These are phyloP conservation scores for Homarus americanus DNA, from an alignment of 1,140 invertebrate species.

Conservation along the genomic window DNA sequence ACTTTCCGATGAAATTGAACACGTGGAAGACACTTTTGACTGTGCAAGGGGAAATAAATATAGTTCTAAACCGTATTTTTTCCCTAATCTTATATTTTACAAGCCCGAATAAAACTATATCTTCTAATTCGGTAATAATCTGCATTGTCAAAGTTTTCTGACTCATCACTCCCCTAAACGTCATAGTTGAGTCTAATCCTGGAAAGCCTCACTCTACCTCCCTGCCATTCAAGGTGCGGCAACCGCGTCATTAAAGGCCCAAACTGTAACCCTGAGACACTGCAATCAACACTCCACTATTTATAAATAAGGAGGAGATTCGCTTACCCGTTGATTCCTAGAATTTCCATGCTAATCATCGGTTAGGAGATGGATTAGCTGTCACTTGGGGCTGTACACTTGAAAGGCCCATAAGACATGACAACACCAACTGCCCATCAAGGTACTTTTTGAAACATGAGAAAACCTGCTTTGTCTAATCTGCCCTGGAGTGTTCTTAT, in stretches of 20 bases:
- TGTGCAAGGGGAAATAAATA: too few species aligned
- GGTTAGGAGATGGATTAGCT: slow-evolving; percentile 48
- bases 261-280: not conserved
- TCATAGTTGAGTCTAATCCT: slow-evolving; percentile 11
- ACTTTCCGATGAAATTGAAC: too few species aligned
- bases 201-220: slow-evolving; percentile 31
- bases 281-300: slow-evolving; percentile 12
- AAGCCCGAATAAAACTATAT: too few species aligned
- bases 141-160: too few species aligned
- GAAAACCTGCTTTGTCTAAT: too few species aligned
- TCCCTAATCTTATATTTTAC: too few species aligned
- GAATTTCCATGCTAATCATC: slow-evolving; percentile 50
- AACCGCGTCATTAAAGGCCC: slow-evolving; percentile 13
- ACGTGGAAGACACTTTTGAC: too few species aligned
- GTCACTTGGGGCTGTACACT: slow-evolving; percentile 44
- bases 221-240: not conserved
- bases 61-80: too few species aligned
- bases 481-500: too few species aligned
- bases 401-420: slow-evolving; percentile 27
- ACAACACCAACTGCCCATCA: slow-evolving; percentile 2
- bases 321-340: not conserved
- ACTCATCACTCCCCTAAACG: too few species aligned
- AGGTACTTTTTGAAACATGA: too few species aligned
- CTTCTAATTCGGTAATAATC: too few species aligned
- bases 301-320: slow-evolving; percentile 29